Evolutionary conservation across 2,888 invertebrate species (phyloP), one percentile per base, ranked within the genome.

Genomic region (Drosophila sordidapex): DNA sequence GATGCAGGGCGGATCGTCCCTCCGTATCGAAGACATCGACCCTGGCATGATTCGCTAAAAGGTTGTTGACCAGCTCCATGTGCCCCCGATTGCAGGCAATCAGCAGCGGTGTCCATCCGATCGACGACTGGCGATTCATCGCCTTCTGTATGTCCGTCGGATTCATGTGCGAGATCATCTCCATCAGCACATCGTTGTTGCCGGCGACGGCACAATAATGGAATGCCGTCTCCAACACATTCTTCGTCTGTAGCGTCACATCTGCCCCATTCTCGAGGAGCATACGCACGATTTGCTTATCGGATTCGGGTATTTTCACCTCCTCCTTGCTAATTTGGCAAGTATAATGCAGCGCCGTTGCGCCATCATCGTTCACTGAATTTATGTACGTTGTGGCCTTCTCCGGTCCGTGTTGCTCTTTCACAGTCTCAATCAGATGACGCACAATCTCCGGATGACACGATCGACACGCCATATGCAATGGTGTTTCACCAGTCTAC

Each of bases 1-100:
- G 94, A 93, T 99, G 99, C 58, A 99, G 94, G 0, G 99, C 99
- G 4, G 99, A 99, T 89, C 99, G 94, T 38, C 98, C 98, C 93
- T 99, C 99, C 79, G 96, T 96, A 92, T 99, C 99, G 93, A 99
- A 99, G 0, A 99, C 99, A 92, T 99, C 99, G 25, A 99, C 99
- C 91, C 99, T 95, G 11, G 99, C 99, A 93, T 99, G 98, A 93
- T 99, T 98, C 46, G 96, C 95, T 70, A 99, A 94, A 66, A 99
- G 94, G 73, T 97, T 97, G 90, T 95, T 97, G 49, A 99, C 98
- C 82, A 99, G 95, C 91, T 98, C 97, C 94, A 97, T 96, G 93
- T 99, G 99, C 7, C 99, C 99, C 91, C 97, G 95, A 91, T 99
- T 96, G 90, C 99, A 97, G 27, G 99, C 99, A 85, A 99, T 98